Evolutionary conservation across 2,797 vertebrate species (phyloP).

Genomic region (Sebastes iracundus): DNA sequence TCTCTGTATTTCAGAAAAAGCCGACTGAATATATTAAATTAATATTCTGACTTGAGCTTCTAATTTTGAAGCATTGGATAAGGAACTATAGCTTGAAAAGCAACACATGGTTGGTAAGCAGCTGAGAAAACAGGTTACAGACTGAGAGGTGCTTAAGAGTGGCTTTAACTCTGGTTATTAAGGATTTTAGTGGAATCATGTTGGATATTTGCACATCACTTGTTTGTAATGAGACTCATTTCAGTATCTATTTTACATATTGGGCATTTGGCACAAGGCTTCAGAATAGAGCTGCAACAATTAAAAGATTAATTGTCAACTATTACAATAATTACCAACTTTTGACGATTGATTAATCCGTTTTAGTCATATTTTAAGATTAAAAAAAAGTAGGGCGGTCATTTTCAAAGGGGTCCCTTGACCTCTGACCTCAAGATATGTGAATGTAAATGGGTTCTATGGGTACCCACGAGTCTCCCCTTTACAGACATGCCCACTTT

Average conservation of each 20-base stretch:
- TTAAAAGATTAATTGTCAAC: not conserved
- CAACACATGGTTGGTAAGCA: slow-evolving; percentile 37
- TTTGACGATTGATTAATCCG: not conserved
- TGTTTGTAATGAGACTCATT: slow-evolving; percentile 29
- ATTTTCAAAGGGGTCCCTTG: accelerated
- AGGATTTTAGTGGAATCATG: slow-evolving; percentile 15
- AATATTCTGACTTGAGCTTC: slow-evolving; percentile 36
- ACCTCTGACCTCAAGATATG: too few relatives aligned
- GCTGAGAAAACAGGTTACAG: slow-evolving; percentile 37
- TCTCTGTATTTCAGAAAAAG: slow-evolving; percentile 47
- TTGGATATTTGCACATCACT: slow-evolving; percentile 13
- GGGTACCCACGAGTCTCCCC: too few relatives aligned
- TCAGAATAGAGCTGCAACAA: not conserved
- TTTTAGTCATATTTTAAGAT: not conserved
- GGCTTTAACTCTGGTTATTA: slow-evolving; percentile 16
- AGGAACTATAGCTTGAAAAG: slow-evolving; percentile 36
- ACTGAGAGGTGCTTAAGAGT: slow-evolving; percentile 19
- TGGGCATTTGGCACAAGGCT: slow-evolving; percentile 1
- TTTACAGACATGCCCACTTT: too few relatives aligned
- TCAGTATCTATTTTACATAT: not conserved
- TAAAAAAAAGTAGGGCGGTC: too few relatives aligned
- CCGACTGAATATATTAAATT: slow-evolving; percentile 53
- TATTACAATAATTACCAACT: not conserved
- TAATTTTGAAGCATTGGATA: slow-evolving; percentile 33
- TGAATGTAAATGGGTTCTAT: too few relatives aligned